Base-by-base conservation (phyloP, 2,888 invertebrate genomes). In the Pyrochroa serraticornis region DNA sequence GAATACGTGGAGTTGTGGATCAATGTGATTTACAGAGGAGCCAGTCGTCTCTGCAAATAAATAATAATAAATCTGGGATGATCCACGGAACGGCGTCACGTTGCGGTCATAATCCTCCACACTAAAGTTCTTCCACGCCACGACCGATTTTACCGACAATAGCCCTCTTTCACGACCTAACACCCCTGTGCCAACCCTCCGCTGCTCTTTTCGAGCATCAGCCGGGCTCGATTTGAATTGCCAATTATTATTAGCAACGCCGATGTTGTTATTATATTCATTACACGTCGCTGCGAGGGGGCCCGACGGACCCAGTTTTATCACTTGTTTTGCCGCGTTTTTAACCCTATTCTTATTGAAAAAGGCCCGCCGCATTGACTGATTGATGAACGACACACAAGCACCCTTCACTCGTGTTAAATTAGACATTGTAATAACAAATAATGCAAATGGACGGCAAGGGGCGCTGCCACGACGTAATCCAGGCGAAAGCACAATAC, bases 201-300 rank as follows among this genome's bases (percentile, higher is more conserved):
- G 56, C 66, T 71, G 73, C 71, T 68, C 71, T 71, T 72, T 71
- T 73, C 65, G 66, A 62, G 66, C 51, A 65, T 59, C 60, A 22
- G 3, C 22, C 22, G 60, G 59, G 60, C 60, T 63, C 66, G 65
- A 69, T 68, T 69, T 68, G 71, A 73, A 72, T 72, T 68, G 71
- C 68, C 71, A 73, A 73, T 73, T 73, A 73, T 66, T 63, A 65
- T 71, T 66, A 66, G 69, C 62, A 60, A 66, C 67, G 66, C 62
- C 69, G 65, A 67, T 72, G 70, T 71, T 73, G 70, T 73, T 73
- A 72, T 71, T 72, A 72, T 71, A 72, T 71, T 71, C 72, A 72
- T 72, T 72, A 72, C 71, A 71, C 68, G 63, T 62, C 50, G 54
- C 60, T 43, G 51, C 51, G 48, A 64, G 65, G 68, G 67, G 70